Base-by-base conservation (phyloP, 2,797 vertebrate genomes). In the Sebastes itinus region DNA sequence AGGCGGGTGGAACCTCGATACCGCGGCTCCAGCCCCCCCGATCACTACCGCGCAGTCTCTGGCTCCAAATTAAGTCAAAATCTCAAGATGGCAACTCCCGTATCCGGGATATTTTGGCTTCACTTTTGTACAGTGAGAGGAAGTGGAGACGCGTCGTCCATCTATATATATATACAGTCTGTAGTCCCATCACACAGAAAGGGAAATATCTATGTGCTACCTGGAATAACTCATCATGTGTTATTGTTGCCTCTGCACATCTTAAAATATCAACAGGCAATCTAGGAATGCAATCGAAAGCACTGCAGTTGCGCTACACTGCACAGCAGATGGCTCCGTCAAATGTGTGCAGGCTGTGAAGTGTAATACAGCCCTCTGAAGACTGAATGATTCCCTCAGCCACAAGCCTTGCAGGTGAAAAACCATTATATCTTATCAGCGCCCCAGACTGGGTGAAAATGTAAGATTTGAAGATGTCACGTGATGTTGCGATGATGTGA, bases 371-470 rank as follows among this genome's bases (percentile, higher is more conserved):
- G 55, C 66, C 67, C 77, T 81, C 77, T 72, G 73, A 85, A 58
- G 76, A 72, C 78, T 55, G 52, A 78, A 77, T 35, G 83, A 77
- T 62, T 78, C 75, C 58, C 74, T 55, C 55, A 64, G 82, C 67
- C 73, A 72, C 87, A 87, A 49, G 71, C 38, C 70, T 69, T 33
- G 69, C 81, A 87, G 83, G 70, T 85, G 78, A 72, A 83, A 86
- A 89, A 42, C 60, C 77, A 84, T 84, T 70, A 33, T 12, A 66
- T 73, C 60, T 85, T 85, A 87, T 91, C 87, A 80, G 82, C 1
- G 80, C 67, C 86, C 86, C 75, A 76, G 58, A 54, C 79, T 60
- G 61, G 46, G 69, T n/a, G 73, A 13, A 33, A 72, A 59, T 55
- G 56, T 38, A 64, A 42, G 30, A 81, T 84, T 66, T 65, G 11